Conservation (phyloP, 2,113 vertebrate species). For the Solea solea region DNA sequence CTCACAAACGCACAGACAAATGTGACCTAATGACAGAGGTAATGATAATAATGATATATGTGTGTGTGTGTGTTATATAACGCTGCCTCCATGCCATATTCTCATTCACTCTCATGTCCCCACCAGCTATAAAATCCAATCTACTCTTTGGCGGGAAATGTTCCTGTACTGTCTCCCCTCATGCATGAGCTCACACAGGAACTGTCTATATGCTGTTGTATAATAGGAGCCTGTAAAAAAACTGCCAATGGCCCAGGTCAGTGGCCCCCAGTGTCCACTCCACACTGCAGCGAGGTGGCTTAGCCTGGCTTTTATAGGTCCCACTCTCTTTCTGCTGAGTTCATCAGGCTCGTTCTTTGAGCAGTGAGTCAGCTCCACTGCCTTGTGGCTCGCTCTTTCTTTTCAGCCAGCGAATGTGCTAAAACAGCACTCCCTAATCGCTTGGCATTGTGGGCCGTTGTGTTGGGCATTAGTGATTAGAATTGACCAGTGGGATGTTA, state of each 20-base stretch:
- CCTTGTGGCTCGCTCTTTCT: conserved; percentile 74
- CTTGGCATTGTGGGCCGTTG: conserved; percentile 84
- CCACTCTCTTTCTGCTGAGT: conserved; percentile 83
- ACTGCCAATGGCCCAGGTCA: conserved; percentile 38
- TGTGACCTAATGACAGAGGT: too few relatives aligned
- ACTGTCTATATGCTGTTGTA: conserved; percentile 45
- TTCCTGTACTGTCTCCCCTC: conserved; percentile 20
- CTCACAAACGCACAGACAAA: too few relatives aligned
- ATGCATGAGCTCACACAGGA: conserved; percentile 67
- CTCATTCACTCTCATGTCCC: not conserved
- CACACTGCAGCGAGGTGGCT: conserved; percentile 61
- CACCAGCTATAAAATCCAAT: conserved; percentile 11
- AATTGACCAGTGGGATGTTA: conserved; percentile 80
- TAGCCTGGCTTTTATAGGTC: conserved; percentile 77
- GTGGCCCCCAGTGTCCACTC: conserved; percentile 65
- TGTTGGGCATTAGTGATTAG: conserved; percentile 84
- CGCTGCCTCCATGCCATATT: too few relatives aligned
- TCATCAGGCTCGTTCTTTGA: conserved; percentile 80
- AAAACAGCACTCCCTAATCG: conserved; percentile 86
- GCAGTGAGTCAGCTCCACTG: conserved; percentile 59
- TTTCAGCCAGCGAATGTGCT: conserved; percentile 81
- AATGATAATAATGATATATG: too few relatives aligned
- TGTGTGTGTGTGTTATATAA: too few relatives aligned
- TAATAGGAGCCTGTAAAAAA: conserved; percentile 56
- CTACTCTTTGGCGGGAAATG: conserved; percentile 2